These are phyloP conservation scores for Sylvia atricapilla DNA, from an alignment of 2,113 vertebrate genomes.

Conservation along the genomic window DNA sequence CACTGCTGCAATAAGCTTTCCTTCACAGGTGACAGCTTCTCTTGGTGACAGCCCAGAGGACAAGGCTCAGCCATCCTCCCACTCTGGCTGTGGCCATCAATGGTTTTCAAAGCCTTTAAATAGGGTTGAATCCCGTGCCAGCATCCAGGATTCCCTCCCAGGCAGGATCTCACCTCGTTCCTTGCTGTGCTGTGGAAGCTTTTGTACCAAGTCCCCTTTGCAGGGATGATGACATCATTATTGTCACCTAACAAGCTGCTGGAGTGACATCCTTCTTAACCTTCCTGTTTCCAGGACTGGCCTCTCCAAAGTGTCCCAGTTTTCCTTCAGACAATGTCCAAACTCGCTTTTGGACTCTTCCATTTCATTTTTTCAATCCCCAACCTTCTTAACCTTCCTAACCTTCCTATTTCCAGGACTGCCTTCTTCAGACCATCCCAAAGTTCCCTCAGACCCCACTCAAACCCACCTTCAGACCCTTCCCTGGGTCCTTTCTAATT, in stretches of 20 bases:
- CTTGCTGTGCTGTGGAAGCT: accelerated
- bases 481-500: not conserved
- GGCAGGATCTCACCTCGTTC: not conserved
- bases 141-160: not conserved
- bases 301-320: accelerated
- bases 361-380: not conserved
- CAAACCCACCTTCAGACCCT: not conserved
- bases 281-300: not conserved
- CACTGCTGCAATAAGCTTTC: not conserved
- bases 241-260: not conserved
- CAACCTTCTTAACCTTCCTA: not conserved
- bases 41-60: not conserved
- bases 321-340: not conserved
- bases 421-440: not conserved
- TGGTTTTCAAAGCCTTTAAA: not conserved
- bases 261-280: not conserved
- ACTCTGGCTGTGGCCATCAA: not conserved
- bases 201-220: not conserved
- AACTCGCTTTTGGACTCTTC: not conserved
- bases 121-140: not conserved
- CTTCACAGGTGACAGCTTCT: not conserved
- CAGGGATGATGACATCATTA: accelerated
- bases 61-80: not conserved
- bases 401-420: not conserved
- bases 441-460: not conserved